A percentile compares a stretch with the other conserved stretches of the same genome.
phyloP scores from a whole-genome alignment of 2,888 invertebrate species.

The Saturnia japonica region DNA sequence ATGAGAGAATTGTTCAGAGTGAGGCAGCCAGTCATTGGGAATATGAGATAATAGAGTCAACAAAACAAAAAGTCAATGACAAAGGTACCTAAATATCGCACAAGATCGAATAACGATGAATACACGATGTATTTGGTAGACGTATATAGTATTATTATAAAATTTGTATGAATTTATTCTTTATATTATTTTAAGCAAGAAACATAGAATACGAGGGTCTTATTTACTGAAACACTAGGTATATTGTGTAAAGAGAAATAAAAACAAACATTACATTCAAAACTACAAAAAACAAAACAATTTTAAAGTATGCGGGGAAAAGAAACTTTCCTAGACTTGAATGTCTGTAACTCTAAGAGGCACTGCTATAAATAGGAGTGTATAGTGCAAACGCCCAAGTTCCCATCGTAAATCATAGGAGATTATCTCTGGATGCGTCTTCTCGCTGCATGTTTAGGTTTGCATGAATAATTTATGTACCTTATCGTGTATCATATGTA shows the following conservation, averaged over 20 bases:
- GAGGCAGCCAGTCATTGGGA: background rate
- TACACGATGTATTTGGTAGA: background rate
- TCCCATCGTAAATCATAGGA: constrained; percentile 75
- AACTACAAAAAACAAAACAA: constrained; percentile 20
- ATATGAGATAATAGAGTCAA: background rate
- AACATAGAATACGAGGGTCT: background rate
- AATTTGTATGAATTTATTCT: background rate
- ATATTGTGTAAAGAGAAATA: constrained; percentile 3
- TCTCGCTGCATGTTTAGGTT: constrained; percentile 60
- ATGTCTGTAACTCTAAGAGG: constrained; percentile 32
- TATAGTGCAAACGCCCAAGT: constrained; percentile 62
- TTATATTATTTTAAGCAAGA: background rate
- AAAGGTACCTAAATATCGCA: background rate
- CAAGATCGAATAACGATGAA: background rate
- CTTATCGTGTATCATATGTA: constrained; percentile 49
- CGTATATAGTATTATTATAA: background rate
- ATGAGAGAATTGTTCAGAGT: background rate
- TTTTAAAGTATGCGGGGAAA: constrained; percentile 19
- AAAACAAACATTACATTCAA: constrained; percentile 23
- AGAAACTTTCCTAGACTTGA: constrained; percentile 30
- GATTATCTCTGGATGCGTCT: constrained; percentile 72
- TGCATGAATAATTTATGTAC: constrained; percentile 72
- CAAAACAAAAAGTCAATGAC: background rate
- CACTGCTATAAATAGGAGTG: constrained; percentile 50
- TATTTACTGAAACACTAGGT: background rate